Base-by-base conservation (phyloP, 2,888 invertebrate species). In the Zygothrica quintamaculata region DNA sequence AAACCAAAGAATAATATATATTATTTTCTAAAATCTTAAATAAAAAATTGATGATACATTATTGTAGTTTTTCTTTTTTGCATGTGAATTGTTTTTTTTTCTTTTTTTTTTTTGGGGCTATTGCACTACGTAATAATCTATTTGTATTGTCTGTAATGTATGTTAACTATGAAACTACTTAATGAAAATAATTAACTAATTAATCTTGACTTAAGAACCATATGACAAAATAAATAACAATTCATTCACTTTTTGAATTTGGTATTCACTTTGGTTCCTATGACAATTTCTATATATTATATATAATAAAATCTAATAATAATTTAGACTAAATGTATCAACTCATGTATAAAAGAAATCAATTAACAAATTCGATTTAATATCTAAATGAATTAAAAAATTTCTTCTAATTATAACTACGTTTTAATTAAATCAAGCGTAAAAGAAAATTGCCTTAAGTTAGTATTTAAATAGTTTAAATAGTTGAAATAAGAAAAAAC, bases 111-210 rank as follows among this genome's bases (percentile, higher is more conserved):
- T 42, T 26, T 36, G 44, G 47, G 42, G 47, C 37, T 4, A 12
- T 65, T 59, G 55, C 44, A 29, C 84, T 79, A 84, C 60, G 18
- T 66, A 60, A 65, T 66, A 59, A 84, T 56, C 66, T 65, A 77
- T 70, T 74, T 61, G 85, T 80, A 87, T 78, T 78, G 75, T 77
- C 60, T 65, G 60, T 74, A 59, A 72, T 72, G 80, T 56, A 74
- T 61, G 46, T 52, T 61, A 47, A 50, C 58, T 60, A 42, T 84
- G 66, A 66, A 31, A 51, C 86, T 80, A 80, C 88, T 85, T 85
- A 68, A 68, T 29, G 29, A 82, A 80, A 82, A 65, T 60, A 85
- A 66, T 76, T 87, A 74, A 52, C 81, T 85, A 85, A 57, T 33
- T 11, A 47, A 40, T 12, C 37, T 16, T 34, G 16, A 29, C 57